Percentiles rank a stretch among this genome's conserved stretches.
Conservation (phyloP, 2,113 vertebrate species). For the Chaetodon auriga region DNA sequence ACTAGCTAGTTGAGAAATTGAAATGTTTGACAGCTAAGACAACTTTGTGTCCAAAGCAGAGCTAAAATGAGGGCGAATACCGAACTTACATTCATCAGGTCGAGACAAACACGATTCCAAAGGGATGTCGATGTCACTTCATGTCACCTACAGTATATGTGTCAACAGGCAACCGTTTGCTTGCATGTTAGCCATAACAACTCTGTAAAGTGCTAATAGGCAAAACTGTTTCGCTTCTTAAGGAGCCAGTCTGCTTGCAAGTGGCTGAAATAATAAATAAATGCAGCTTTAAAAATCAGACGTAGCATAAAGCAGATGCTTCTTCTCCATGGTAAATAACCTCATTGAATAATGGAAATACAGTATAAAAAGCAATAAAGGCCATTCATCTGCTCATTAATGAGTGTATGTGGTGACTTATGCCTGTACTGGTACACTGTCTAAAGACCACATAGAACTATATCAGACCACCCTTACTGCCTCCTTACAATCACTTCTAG, state of each 20-base stretch:
- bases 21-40: too few species aligned
- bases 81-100: too few species aligned
- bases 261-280: not conserved
- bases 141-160: too few species aligned
- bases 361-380: not conserved
- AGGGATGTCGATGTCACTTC: too few species aligned
- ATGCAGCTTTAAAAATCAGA: not conserved
- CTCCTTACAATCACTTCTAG: not conserved
- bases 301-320: not conserved
- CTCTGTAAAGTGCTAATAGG: not conserved
- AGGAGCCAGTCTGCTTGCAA: not conserved
- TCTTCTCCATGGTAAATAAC: not conserved
- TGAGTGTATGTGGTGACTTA: not conserved
- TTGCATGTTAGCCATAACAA: not conserved
- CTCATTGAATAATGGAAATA: not conserved
- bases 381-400: not conserved
- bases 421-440: too few species aligned
- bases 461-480: not conserved
- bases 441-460: too few species aligned
- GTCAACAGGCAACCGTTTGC: not conserved
- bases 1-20: too few species aligned
- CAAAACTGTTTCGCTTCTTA: not conserved
- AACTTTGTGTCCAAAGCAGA: not conserved
- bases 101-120: too few species aligned
- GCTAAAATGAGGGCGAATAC: not conserved